Evolutionary conservation across 2,797 vertebrate species (phyloP).

Genomic region (Limnodromus scolopaceus): DNA sequence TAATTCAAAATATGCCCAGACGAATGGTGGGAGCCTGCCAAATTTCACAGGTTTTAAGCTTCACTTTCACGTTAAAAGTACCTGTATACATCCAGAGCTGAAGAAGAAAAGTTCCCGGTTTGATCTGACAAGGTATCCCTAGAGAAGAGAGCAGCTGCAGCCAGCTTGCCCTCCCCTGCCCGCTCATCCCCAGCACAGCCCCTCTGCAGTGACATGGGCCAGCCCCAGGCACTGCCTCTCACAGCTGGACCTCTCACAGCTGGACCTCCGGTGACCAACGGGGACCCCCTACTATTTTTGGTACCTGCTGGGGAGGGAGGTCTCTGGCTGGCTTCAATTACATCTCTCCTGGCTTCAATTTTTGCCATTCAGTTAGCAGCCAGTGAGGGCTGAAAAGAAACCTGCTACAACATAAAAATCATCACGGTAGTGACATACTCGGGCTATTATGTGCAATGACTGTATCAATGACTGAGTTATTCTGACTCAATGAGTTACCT

Average conservation of each 20-base stretch:
- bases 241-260: background rate
- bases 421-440: background rate
- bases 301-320: background rate
- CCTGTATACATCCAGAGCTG: background rate
- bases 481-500: background rate
- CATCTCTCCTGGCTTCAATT: background rate
- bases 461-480: background rate
- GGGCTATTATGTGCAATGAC: background rate
- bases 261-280: background rate
- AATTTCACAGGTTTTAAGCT: background rate
- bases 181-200: background rate
- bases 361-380: background rate
- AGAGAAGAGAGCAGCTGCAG: background rate
- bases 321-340: background rate
- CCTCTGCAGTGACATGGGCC: rapidly evolving
- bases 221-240: background rate
- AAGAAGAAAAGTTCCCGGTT: background rate
- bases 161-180: background rate
- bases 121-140: background rate
- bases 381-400: background rate
- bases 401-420: background rate
- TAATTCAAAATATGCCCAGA: background rate
- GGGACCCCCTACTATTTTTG: background rate
- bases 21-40: background rate
- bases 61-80: background rate